A percentile compares a stretch with the other conserved stretches of the same genome.
These are phyloP conservation scores for Drosophila seguyi DNA, from an alignment of 1,140 invertebrate species.

Conservation along the genomic window DNA sequence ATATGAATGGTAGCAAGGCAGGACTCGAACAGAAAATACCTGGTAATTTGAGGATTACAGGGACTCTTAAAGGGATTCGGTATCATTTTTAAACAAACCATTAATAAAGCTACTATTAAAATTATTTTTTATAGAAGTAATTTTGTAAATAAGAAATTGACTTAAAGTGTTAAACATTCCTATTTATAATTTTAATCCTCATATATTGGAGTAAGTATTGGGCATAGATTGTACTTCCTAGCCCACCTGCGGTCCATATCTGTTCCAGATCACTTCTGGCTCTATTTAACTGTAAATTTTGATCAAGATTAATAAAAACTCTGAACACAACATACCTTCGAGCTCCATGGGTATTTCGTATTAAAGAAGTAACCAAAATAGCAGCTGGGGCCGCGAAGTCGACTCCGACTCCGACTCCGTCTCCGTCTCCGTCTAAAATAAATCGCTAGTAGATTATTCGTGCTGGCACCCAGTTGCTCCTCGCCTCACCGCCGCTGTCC, in stretches of 20 bases:
- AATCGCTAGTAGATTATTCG: slow-evolving; percentile 83
- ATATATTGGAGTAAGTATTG: background rate
- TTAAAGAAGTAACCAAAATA: slow-evolving; percentile 81
- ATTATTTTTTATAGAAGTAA: no score
- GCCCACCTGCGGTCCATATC: background rate
- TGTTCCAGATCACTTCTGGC: no score
- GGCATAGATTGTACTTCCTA: accelerated
- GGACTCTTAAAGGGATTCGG: background rate
- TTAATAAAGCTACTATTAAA: no score
- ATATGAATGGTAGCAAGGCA: slow-evolving; percentile 49
- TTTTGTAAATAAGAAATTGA: background rate
- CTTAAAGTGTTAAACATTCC: background rate
- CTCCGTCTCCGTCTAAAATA: slow-evolving; percentile 62
- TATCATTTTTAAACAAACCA: no score
- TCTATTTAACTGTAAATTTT: background rate
- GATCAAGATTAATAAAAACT: background rate
- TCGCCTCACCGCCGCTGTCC: slow-evolving; percentile 11
- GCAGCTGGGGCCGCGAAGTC: slow-evolving; percentile 42
- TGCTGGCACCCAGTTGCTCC: slow-evolving; percentile 66
- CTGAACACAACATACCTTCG: background rate
- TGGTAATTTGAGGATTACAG: background rate
- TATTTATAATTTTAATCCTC: background rate
- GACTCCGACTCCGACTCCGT: slow-evolving; percentile 20
- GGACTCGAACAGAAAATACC: slow-evolving; percentile 14
- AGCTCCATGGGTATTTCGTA: background rate